These are phyloP conservation scores for Hycleus cichorii DNA, from an alignment of 1,140 invertebrate genomes.

Conservation along the genomic window DNA sequence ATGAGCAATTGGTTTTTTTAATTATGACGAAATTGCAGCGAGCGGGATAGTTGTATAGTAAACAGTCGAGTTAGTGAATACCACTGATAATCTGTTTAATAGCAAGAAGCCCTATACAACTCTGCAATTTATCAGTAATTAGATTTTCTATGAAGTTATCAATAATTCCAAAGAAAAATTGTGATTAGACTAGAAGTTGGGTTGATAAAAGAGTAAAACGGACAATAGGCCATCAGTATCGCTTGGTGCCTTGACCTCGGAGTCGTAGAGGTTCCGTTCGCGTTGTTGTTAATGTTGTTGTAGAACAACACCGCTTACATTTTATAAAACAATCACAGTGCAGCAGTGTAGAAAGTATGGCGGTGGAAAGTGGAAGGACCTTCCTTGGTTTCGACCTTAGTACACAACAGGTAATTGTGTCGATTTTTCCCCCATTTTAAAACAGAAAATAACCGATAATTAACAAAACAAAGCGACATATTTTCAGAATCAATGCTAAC, in stretches of 20 bases:
- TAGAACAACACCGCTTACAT: neutral
- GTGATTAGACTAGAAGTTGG: too few relatives aligned
- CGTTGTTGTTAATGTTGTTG: neutral
- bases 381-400: slow-evolving; percentile 69
- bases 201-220: too few relatives aligned
- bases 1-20: too few relatives aligned
- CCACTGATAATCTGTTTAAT: too few relatives aligned
- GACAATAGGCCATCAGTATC: slow-evolving; percentile 6
- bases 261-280: neutral
- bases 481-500: neutral
- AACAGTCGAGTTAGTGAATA: too few relatives aligned
- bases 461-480: neutral
- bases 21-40: too few relatives aligned
- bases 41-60: too few relatives aligned
- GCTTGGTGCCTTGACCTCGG: slow-evolving; percentile 13
- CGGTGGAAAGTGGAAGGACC: neutral
- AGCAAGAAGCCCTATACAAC: too few relatives aligned
- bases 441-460: slow-evolving; percentile 19
- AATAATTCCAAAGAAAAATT: too few relatives aligned
- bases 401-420: slow-evolving; percentile 63
- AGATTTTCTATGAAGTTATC: neutral
- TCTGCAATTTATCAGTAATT: too few relatives aligned
- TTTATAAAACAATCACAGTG: neutral
- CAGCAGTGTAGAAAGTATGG: neutral
- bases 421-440: neutral